Evolutionary conservation across 2,113 vertebrate genomes (phyloP).

Genomic region (Sylvia atricapilla): DNA sequence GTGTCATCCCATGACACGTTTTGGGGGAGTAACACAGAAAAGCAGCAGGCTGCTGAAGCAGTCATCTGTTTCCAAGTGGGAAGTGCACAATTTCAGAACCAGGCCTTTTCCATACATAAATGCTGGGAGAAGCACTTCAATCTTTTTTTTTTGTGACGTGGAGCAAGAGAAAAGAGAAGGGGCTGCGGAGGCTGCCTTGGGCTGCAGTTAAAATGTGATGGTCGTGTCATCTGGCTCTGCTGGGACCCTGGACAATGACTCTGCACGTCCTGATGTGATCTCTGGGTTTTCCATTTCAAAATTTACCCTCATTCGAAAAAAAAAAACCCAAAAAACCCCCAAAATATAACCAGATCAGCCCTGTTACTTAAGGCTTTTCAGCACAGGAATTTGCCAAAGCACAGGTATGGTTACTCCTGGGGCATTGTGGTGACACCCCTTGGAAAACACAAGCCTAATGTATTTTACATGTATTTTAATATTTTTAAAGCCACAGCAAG

Average conservation of each 20-base stretch:
- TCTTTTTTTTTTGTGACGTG: not conserved
- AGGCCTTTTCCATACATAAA: not conserved
- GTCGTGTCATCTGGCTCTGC: not conserved
- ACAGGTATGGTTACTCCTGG: not conserved
- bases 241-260: not conserved
- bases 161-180: not conserved
- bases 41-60: not conserved
- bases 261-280: not conserved
- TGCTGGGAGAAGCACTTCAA: not conserved
- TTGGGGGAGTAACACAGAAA: not conserved
- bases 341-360: not conserved
- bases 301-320: not conserved
- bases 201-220: not conserved
- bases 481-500: not conserved
- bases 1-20: not conserved
- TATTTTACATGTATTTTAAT: not conserved
- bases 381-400: fast-evolving
- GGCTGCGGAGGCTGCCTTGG: no score
- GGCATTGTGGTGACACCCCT: not conserved
- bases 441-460: not conserved
- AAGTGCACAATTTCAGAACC: not conserved
- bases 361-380: not conserved
- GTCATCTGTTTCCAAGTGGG: not conserved
- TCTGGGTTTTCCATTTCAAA: not conserved
- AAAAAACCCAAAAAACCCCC: not conserved